Evolutionary conservation across 2,113 vertebrate genomes (phyloP).

Genomic region (Hoplias malabaricus): DNA sequence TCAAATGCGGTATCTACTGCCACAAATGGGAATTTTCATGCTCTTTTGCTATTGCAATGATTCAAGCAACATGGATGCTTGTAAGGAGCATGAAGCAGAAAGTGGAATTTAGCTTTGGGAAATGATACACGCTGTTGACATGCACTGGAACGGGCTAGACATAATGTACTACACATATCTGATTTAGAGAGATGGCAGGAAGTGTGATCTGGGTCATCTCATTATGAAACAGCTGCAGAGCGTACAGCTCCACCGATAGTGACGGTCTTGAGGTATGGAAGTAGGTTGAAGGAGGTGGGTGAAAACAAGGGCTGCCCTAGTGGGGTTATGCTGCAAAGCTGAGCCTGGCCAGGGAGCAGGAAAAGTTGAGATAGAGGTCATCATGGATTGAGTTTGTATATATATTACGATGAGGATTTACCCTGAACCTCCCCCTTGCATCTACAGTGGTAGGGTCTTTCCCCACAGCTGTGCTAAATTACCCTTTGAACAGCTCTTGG

Average conservation of each 20-base stretch:
- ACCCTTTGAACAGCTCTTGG: slow-evolving; percentile 50
- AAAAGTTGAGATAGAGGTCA: slow-evolving; percentile 7
- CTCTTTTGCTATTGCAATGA: not conserved
- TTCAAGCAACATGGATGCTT: not conserved
- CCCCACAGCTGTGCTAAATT: slow-evolving; percentile 48
- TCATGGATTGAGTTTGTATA: slow-evolving; percentile 4
- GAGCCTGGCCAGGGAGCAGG: not conserved
- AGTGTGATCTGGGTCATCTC: slow-evolving; percentile 71
- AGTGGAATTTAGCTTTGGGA: slow-evolving; percentile 59
- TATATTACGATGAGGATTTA: not conserved
- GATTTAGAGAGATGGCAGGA: slow-evolving; percentile 58
- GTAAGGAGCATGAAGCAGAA: slow-evolving; percentile 32
- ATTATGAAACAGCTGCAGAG: slow-evolving; percentile 60
- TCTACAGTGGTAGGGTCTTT: slow-evolving; percentile 47
- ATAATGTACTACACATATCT: slow-evolving; percentile 61
- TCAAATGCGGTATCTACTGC: not conserved
- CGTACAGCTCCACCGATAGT: slow-evolving; percentile 50
- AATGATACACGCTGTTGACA: slow-evolving; percentile 68
- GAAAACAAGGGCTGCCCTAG: not conserved
- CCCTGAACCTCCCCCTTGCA: not conserved
- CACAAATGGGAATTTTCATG: slow-evolving; percentile 21
- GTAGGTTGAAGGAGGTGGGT: not conserved
- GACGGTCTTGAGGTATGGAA: slow-evolving; percentile 33
- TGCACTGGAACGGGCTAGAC: slow-evolving; percentile 61
- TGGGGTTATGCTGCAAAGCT: not conserved